These are phyloP conservation scores for Gouania willdenowi DNA, from an alignment of 2,797 vertebrate species.

Conservation along the genomic window DNA sequence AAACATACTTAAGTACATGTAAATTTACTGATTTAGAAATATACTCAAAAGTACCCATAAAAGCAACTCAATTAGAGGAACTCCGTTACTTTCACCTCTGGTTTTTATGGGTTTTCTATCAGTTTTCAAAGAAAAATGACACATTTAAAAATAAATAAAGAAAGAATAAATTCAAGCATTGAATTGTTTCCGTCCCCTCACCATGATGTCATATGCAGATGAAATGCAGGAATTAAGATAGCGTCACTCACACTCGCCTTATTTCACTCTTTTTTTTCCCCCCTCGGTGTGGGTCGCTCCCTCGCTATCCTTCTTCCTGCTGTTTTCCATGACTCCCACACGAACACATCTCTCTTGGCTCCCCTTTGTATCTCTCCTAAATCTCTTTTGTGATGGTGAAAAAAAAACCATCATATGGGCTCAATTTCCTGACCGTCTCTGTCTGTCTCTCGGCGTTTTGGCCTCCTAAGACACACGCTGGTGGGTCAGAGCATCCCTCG, in stretches of 20 bases:
- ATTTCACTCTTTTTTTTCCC: conserved; percentile 33
- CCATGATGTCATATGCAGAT: conserved; percentile 40
- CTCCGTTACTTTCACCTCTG: too few relatives aligned
- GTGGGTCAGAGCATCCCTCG: conserved; percentile 59
- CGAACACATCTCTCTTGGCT: conserved; percentile 65
- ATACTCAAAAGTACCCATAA: too few relatives aligned
- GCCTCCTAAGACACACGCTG: conserved; percentile 65
- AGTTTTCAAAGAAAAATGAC: too few relatives aligned
- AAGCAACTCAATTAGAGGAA: too few relatives aligned
- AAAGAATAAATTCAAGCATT: conserved; percentile 22
- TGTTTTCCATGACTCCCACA: conserved; percentile 74
- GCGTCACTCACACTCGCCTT: conserved; percentile 38
- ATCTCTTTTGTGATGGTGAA: conserved; percentile 74
- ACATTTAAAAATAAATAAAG: conserved; percentile 1
- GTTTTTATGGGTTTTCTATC: too few relatives aligned
- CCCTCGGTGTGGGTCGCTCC: conserved; percentile 40
- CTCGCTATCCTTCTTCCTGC: conserved; percentile 47
- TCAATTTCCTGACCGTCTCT: conserved; percentile 76
- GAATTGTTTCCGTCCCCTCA: conserved; percentile 1
- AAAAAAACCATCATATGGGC: conserved; percentile 82
- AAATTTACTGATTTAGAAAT: too few relatives aligned
- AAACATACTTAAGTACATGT: too few relatives aligned
- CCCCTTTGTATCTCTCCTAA: conserved; percentile 63
- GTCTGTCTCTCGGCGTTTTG: conserved; percentile 52
- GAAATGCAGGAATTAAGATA: conserved; percentile 43